Evolutionary conservation across 1,140 invertebrate species (phyloP).

Genomic region (Cotesia glomerata): DNA sequence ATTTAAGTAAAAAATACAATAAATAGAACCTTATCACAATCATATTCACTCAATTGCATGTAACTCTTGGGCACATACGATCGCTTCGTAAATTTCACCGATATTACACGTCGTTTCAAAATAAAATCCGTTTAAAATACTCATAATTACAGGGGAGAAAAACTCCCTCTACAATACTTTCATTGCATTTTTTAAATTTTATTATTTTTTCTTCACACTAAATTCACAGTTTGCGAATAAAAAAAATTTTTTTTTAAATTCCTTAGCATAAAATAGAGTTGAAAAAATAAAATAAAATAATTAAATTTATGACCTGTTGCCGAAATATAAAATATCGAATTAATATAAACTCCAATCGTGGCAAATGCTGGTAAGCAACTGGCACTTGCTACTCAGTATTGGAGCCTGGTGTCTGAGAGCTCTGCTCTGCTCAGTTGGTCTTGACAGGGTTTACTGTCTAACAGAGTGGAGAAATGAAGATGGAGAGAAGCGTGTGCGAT

Average conservation of each 20-base stretch:
- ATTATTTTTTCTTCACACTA: not conserved
- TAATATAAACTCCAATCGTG: slow-evolving; percentile 22
- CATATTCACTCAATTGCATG: not conserved
- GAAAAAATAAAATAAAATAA: not conserved
- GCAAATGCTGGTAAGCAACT: slow-evolving; percentile 36
- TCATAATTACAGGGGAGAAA: not conserved
- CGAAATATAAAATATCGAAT: not conserved
- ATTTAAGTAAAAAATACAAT: not conserved
- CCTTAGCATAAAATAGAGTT: not conserved
- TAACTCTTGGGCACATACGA: not conserved
- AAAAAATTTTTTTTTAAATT: not conserved
- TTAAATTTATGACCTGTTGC: not conserved
- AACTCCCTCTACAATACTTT: slow-evolving; percentile 2
- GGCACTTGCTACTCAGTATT: slow-evolving; percentile 32
- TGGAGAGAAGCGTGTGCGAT: slow-evolving; percentile 19
- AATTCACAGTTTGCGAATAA: too few relatives aligned
- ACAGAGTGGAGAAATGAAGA: slow-evolving; percentile 1
- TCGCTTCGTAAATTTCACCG: not conserved
- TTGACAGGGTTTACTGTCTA: not conserved
- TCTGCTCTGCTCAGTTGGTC: not conserved
- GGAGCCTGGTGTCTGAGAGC: slow-evolving; percentile 16
- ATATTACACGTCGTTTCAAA: not conserved
- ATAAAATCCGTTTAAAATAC: not conserved
- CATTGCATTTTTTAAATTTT: not conserved
- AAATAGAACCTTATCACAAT: not conserved